Evolutionary conservation across 1,140 invertebrate genomes (phyloP).

Genomic region (Bombus confusus): DNA sequence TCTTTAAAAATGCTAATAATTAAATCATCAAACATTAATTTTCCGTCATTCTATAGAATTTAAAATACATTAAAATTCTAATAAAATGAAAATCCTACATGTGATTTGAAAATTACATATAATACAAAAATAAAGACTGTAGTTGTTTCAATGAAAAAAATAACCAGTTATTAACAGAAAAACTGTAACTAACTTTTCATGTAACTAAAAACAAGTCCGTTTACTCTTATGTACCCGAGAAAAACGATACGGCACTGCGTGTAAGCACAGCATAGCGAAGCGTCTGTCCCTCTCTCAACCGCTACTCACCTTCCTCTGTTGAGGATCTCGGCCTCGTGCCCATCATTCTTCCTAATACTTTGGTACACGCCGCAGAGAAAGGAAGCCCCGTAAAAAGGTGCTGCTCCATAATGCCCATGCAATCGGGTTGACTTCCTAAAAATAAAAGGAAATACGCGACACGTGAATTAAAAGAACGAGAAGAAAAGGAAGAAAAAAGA

Average conservation of each 20-base stretch:
- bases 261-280: slow-evolving; percentile 66
- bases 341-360: slow-evolving; percentile 72
- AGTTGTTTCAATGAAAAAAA: background rate
- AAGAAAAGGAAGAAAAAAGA: background rate
- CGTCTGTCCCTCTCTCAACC: slow-evolving; percentile 65
- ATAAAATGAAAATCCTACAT: background rate
- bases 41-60: too few relatives aligned
- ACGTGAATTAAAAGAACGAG: slow-evolving; percentile 1
- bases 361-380: slow-evolving; percentile 64
- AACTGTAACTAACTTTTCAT: background rate
- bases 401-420: slow-evolving; percentile 41
- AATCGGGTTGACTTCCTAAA: slow-evolving; percentile 48
- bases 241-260: slow-evolving; percentile 60
- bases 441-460: slow-evolving; percentile 36
- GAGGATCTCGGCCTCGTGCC: slow-evolving; percentile 72
- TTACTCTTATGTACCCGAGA: background rate
- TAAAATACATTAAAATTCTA: background rate
- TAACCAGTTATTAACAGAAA: background rate
- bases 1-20: background rate
- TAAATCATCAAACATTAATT: background rate
- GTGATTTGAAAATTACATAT: background rate
- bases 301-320: slow-evolving; percentile 59
- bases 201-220: background rate
- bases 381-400: slow-evolving; percentile 37
- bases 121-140: background rate